Conservation (phyloP, 2,888 invertebrate species). For the Lottia scabra region DNA sequence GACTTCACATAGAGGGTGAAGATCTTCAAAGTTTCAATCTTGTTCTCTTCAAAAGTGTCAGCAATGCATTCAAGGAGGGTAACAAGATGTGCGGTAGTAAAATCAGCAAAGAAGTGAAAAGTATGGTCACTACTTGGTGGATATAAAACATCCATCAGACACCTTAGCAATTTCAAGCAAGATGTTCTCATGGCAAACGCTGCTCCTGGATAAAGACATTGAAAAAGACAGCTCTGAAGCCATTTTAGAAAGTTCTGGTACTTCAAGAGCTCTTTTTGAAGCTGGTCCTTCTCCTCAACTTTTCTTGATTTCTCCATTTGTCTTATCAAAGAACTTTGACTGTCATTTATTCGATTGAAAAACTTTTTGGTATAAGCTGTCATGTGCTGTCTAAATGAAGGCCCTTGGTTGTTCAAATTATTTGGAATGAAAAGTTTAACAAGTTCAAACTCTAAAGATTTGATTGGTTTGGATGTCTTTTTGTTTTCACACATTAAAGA, state of each 20-base stretch:
- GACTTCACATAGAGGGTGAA: constrained; percentile 29
- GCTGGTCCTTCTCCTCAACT: background rate
- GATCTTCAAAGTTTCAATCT: constrained; percentile 50
- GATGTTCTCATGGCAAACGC: constrained; percentile 61
- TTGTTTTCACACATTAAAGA: constrained; percentile 80
- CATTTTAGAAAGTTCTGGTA: constrained; percentile 53
- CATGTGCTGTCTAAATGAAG: constrained; percentile 79
- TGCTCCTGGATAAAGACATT: constrained; percentile 53
- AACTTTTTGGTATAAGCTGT: constrained; percentile 82
- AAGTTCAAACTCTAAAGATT: constrained; percentile 75
- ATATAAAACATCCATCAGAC: constrained; percentile 39
- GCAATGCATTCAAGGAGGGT: constrained; percentile 59
- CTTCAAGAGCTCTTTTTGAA: background rate
- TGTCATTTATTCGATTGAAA: constrained; percentile 23
- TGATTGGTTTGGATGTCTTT: constrained; percentile 79
- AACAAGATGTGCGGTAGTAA: constrained; percentile 35
- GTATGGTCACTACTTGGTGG: background rate
- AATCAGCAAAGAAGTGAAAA: constrained; percentile 20
- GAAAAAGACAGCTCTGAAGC: constrained; percentile 46
- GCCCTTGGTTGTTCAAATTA: constrained; percentile 79
- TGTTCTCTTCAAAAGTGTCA: constrained; percentile 67
- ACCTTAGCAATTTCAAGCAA: constrained; percentile 47
- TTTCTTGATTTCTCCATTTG: background rate
- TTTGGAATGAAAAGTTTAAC: constrained; percentile 76
- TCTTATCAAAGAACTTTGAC: background rate